These are phyloP conservation scores for Subacronicta megacephala DNA, from an alignment of 2,888 invertebrate species.

Conservation along the genomic window DNA sequence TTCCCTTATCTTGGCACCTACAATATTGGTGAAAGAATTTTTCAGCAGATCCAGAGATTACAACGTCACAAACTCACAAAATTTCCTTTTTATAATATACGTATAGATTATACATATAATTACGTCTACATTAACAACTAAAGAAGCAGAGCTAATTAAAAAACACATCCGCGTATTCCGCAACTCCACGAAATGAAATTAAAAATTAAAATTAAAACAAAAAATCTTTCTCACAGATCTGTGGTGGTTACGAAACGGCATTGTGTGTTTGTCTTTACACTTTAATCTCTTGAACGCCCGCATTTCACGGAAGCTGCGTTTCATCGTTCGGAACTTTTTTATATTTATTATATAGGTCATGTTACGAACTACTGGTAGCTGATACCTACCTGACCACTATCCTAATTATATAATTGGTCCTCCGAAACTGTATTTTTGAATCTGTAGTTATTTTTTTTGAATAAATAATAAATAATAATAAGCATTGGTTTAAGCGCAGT, in stretches of 20 bases:
- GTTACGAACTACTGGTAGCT: constrained; percentile 29
- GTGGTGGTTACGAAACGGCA: constrained; percentile 46
- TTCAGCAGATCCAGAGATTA: no score
- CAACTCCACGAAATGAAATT: constrained; percentile 24
- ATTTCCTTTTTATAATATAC: no score
- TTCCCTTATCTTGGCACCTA: no score
- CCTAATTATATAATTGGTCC: no score
- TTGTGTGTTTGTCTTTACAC: constrained; percentile 53
- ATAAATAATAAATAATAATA: no score
- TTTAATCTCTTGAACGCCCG: constrained; percentile 53
- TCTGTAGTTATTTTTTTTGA: no score
- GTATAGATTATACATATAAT: no score
- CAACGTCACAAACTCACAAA: no score
- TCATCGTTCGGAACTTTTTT: constrained; percentile 44
- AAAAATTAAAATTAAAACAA: constrained; percentile 25
- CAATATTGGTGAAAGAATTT: no score
- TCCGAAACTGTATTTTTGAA: no score
- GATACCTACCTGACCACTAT: no score
- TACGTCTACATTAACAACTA: background rate
- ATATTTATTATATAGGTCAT: constrained; percentile 33
- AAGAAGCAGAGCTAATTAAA: constrained; percentile 6
- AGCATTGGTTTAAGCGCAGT: no score
- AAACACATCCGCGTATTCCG: constrained; percentile 17
- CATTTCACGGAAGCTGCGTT: constrained; percentile 54
- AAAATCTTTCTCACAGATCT: constrained; percentile 41